Percentiles rank a stretch among this genome's conserved stretches.
Conservation (phyloP, 2,797 vertebrate species). For the Diplodus sargus region DNA sequence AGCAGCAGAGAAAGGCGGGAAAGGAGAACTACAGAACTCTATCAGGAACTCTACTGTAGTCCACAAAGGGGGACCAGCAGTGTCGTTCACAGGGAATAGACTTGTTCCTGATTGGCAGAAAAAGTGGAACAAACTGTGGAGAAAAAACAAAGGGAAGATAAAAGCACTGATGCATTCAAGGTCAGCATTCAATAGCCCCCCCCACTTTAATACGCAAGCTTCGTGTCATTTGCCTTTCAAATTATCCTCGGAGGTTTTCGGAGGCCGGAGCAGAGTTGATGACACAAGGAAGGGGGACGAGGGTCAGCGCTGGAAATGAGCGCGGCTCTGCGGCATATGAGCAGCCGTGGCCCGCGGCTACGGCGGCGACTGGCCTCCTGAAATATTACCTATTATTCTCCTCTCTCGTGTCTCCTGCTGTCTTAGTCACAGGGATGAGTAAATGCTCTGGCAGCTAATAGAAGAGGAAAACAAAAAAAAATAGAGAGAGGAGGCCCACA, state of each 20-base stretch:
- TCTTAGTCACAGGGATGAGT: conserved; percentile 66
- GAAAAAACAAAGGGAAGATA: conserved; percentile 2
- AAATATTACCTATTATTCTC: conserved; percentile 75
- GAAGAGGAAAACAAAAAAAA: conserved; percentile 49
- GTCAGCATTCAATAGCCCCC: conserved; percentile 31
- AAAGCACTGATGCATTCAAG: conserved; percentile 26
- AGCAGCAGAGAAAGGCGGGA: too few species aligned
- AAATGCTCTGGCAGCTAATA: conserved; percentile 57
- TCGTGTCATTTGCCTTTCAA: conserved; percentile 76
- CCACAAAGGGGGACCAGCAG: not conserved
- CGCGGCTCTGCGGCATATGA: conserved; percentile 58
- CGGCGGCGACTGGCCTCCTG: conserved; percentile 46
- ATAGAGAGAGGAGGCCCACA: not conserved
- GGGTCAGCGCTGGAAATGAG: conserved; percentile 63
- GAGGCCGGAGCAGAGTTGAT: conserved; percentile 53
- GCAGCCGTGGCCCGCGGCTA: conserved; percentile 57
- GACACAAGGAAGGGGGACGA: conserved; percentile 43
- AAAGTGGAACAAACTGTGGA: not conserved
- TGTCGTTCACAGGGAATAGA: not conserved
- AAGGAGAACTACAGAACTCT: not conserved
- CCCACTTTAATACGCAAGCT: conserved; percentile 28
- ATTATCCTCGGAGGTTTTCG: conserved; percentile 56
- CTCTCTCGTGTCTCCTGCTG: conserved; percentile 39
- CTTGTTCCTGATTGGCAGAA: not conserved
- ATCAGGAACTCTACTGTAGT: not conserved